phyloP scores from a whole-genome alignment of 2,888 invertebrate genomes.

The Drosophila engyochracea region DNA sequence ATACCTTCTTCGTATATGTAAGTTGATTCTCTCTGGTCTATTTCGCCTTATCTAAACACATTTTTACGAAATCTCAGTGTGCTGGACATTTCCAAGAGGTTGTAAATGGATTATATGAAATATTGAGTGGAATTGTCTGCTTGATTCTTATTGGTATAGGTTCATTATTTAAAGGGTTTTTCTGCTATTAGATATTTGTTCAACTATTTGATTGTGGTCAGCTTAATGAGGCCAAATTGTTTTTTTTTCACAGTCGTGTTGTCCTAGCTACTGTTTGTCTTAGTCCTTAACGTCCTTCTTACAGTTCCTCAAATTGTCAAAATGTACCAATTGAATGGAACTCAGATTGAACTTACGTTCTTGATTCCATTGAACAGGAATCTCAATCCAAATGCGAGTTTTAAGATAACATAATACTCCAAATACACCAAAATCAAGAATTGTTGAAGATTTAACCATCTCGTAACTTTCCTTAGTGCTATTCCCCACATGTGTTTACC shows the following conservation, averaged over 20 bases:
- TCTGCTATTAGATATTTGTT: too few relatives aligned
- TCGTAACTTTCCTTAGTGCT: background rate
- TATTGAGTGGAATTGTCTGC: background rate
- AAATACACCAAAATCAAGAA: background rate
- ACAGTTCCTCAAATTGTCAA: background rate
- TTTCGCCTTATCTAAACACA: background rate
- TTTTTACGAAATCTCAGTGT: background rate
- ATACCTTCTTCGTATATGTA: background rate
- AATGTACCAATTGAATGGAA: background rate
- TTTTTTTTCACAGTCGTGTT: too few relatives aligned
- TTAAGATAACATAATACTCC: background rate
- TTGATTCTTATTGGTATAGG: background rate
- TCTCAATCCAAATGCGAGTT: background rate
- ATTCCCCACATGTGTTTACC: background rate
- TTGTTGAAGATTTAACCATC: background rate
- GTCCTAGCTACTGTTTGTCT: background rate
- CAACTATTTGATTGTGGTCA: background rate
- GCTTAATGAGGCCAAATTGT: too few relatives aligned
- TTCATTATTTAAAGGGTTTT: background rate
- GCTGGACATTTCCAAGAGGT: background rate
- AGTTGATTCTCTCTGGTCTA: background rate
- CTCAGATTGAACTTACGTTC: background rate
- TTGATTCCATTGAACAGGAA: background rate
- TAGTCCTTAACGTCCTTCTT: background rate
- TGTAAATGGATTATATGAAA: slow-evolving; percentile 15